A percentile compares a stretch with the other conserved stretches of the same genome.
phyloP scores from a whole-genome alignment of 2,797 vertebrate species.

The Avahi laniger region DNA sequence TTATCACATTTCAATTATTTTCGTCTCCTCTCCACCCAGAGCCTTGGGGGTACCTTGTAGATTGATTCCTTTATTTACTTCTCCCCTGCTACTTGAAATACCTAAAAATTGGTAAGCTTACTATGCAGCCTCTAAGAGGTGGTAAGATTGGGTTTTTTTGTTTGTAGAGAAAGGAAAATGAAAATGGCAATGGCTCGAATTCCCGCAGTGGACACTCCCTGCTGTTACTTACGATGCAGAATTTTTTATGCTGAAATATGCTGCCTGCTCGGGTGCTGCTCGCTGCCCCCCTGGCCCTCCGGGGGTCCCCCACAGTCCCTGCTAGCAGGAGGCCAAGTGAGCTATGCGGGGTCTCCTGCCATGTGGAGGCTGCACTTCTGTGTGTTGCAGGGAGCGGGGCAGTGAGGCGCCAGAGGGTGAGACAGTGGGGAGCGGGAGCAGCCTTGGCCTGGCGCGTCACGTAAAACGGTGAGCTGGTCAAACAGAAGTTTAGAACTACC shows the following conservation, averaged over 20 bases:
- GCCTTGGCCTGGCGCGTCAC: too few relatives aligned
- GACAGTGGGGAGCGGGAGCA: fast-evolving
- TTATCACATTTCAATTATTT: not conserved
- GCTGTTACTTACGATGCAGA: not conserved
- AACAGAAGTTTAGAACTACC: not conserved
- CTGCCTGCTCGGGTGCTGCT: not conserved
- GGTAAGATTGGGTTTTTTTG: not conserved
- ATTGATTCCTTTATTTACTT: not conserved
- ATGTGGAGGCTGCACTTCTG: not conserved
- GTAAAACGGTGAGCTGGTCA: not conserved
- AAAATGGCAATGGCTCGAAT: not conserved
- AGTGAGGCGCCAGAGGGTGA: not conserved
- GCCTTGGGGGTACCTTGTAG: not conserved
- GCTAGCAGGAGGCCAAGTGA: not conserved
- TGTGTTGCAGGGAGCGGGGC: not conserved
- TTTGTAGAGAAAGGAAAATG: not conserved
- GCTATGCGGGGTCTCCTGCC: not conserved
- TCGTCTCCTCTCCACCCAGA: not conserved
- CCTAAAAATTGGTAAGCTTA: not conserved
- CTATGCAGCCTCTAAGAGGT: not conserved
- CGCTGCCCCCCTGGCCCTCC: not conserved
- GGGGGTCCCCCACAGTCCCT: not conserved
- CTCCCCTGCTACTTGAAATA: not conserved
- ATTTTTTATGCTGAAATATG: not conserved
- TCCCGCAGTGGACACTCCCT: not conserved